Conservation (phyloP, 1,140 invertebrate species). For the Trinorchestia longiramus region DNA sequence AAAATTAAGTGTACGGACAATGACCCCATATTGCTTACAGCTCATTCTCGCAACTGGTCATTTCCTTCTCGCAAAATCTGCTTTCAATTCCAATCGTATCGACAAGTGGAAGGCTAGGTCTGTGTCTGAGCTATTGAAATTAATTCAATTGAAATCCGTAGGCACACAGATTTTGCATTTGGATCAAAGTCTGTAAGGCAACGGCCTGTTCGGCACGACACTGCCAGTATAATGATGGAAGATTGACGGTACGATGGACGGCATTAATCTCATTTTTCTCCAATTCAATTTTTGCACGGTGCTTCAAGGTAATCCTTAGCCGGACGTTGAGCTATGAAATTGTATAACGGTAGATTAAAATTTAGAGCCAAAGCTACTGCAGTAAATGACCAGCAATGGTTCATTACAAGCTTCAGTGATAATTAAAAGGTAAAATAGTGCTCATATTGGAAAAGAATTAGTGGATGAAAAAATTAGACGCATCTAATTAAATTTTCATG, state of each 20-base stretch:
- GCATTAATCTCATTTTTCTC: background rate
- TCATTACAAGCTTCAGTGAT: too few relatives aligned
- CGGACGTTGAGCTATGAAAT: background rate
- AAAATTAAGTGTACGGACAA: too few relatives aligned
- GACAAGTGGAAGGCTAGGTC: background rate
- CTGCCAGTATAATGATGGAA: background rate
- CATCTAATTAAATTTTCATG: too few relatives aligned
- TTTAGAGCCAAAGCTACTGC: background rate
- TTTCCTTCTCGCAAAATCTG: background rate
- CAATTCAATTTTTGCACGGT: background rate
- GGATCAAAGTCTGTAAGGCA: background rate
- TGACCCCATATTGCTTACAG: background rate
- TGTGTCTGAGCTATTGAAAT: background rate
- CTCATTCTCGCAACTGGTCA: background rate
- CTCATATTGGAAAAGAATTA: too few relatives aligned
- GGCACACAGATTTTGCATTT: background rate
- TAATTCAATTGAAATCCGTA: background rate
- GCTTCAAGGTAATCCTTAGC: background rate
- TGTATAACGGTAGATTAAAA: background rate
- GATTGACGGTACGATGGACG: background rate
- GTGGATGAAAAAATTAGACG: too few relatives aligned
- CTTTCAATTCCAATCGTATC: background rate
- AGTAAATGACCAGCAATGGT: too few relatives aligned
- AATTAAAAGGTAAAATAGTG: too few relatives aligned
- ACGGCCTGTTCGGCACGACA: background rate